Base-by-base conservation (phyloP, 2,797 vertebrate genomes). In the Eurystomus glaucurus region DNA sequence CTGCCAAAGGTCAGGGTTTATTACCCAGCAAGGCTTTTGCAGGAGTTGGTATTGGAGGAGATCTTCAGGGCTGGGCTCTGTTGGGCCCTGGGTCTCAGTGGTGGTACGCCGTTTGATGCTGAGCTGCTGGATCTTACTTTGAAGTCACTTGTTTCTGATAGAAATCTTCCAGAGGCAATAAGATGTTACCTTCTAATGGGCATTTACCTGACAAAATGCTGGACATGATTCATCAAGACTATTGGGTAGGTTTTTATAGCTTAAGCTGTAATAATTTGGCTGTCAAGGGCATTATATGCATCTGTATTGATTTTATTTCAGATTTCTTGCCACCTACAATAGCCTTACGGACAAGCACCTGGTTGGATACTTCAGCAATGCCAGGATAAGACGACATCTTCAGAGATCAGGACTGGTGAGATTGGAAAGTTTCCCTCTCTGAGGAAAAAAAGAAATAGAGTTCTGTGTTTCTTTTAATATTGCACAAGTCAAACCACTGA, bases 271-370 rank as follows among this genome's bases (percentile, higher is more conserved):
- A 28, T 28, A 61, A 22, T 48, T 60, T 77, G 26, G 31, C 35
- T 66, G 19, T 54, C 62, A 70, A 14, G 15, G 19, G 15, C 9
- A 11, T 91, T 43, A 54, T 48, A 54, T 57, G 57, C 39, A 20
- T 70, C 52, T 62, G 50, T 68, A 26, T 64, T 85, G 82, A 48
- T 62, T 95, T 93, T 41, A 22, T 95, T 98, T 70, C 96, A 99
- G 99, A 72, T 98, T 98, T 20, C 97, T 99, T 78, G 98, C 98
- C 35, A 97, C 98, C 48, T 99, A 99, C 95, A 99, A 99, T 93
- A 99, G 99, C 78, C 99, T 99, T 25, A 99, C 98, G 4, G 99
- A 99, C 98, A 99, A 99, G 98, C 99, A 99, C 93, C 98, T 99
- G 50, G 96, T 96, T 11, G 99, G 99, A 45, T 99, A 99, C 96